Evolutionary conservation across 2,888 invertebrate genomes (phyloP).

Genomic region (Macrosoma leucophasiata): DNA sequence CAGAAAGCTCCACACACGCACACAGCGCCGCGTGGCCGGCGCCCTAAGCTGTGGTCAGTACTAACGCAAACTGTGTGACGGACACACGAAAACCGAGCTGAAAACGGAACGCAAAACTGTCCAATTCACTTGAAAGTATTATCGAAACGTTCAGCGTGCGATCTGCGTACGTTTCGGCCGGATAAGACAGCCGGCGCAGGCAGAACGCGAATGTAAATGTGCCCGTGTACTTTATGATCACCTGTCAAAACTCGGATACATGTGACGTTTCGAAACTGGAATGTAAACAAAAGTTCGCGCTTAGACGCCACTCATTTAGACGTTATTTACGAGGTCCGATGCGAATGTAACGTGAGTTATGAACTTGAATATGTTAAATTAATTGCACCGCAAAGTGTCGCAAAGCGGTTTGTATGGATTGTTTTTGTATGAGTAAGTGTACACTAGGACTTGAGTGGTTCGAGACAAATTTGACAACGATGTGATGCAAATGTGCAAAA

Average conservation of each 20-base stretch:
- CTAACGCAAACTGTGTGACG: conserved; percentile 75
- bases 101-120: conserved; percentile 65
- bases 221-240: conserved; percentile 64
- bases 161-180: conserved; percentile 27
- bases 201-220: conserved; percentile 60
- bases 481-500: too few species aligned
- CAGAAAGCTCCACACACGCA: conserved; percentile 74
- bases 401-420: conserved; percentile 53
- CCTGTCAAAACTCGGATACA: conserved; percentile 71
- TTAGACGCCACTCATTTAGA: conserved; percentile 45
- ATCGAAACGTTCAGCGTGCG: conserved; percentile 34
- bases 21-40: conserved; percentile 60
- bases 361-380: conserved; percentile 65
- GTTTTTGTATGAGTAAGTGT: conserved; percentile 67
- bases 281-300: conserved; percentile 70
- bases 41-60: conserved; percentile 76
- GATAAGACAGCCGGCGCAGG: conserved; percentile 32
- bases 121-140: conserved; percentile 44
- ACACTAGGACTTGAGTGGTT: too few species aligned
- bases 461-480: too few species aligned
- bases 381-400: conserved; percentile 57
- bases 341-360: conserved; percentile 59
- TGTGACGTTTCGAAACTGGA: conserved; percentile 70
- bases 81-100: conserved; percentile 75
- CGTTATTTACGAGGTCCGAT: conserved; percentile 57